These are phyloP conservation scores for Mohoua ochrocephala DNA, from an alignment of 2,113 vertebrate species.

Conservation along the genomic window DNA sequence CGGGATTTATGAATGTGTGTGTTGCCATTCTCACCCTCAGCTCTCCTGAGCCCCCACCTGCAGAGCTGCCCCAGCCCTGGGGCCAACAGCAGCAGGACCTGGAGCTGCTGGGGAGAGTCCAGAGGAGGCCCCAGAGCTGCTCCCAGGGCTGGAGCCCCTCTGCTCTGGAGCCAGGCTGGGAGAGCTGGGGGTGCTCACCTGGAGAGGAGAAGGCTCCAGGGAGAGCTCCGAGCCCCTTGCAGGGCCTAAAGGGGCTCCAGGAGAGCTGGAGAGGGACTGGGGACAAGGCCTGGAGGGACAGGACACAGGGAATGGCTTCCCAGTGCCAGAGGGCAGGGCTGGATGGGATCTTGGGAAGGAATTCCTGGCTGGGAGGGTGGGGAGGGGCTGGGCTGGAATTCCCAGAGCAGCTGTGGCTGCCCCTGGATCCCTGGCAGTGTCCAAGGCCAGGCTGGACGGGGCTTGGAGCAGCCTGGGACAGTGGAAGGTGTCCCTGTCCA, in stretches of 20 bases:
- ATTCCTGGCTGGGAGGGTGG: not conserved
- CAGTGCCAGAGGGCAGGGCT: not conserved
- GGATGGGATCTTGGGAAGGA: not conserved
- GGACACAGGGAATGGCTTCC: not conserved
- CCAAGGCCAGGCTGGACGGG: not conserved
- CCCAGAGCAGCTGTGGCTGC: not conserved
- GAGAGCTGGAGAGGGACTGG: not conserved
- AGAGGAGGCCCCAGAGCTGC: accelerated
- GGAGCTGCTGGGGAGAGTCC: accelerated
- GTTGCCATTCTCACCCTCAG: accelerated
- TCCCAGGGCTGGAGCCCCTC: not conserved
- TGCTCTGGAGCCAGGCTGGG: not conserved
- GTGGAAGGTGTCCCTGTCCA: not conserved
- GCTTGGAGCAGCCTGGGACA: accelerated
- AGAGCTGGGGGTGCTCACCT: not conserved
- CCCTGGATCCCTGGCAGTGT: not conserved
- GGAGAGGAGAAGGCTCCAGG: not conserved
- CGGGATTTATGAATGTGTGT: not conserved
- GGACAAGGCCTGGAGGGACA: not conserved
- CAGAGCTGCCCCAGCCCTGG: not conserved
- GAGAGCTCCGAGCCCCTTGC: not conserved
- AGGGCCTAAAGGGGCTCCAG: not conserved
- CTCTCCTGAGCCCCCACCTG: not conserved
- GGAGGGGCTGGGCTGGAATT: not conserved
- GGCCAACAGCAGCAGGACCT: accelerated